Evolutionary conservation across 2,797 vertebrate species (phyloP).

Genomic region (Garrulus glandarius): DNA sequence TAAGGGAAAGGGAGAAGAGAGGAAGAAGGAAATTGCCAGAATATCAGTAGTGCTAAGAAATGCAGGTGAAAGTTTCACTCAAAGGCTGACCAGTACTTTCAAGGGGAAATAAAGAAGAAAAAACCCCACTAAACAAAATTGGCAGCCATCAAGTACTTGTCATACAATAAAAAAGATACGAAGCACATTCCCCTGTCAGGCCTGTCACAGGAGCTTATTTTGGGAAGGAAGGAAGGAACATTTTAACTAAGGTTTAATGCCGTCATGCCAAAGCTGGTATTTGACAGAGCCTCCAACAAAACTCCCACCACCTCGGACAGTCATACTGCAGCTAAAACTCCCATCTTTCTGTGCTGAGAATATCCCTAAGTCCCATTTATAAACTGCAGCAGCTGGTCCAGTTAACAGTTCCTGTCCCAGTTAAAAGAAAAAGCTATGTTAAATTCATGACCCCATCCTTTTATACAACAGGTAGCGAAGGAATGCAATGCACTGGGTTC

Average conservation of each 20-base stretch:
- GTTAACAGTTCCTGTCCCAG: neutral
- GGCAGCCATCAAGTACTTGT: constrained; percentile 22
- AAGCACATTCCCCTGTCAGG: neutral
- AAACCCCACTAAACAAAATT: neutral
- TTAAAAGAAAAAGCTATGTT: neutral
- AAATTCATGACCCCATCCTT: neutral
- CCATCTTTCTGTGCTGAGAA: neutral
- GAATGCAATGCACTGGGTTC: neutral
- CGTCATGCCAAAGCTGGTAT: constrained; percentile 2
- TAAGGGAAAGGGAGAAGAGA: neutral
- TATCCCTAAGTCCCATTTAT: neutral
- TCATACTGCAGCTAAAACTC: neutral
- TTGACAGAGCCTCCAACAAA: constrained; percentile 36
- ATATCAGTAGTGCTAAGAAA: neutral
- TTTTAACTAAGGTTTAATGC: constrained; percentile 28
- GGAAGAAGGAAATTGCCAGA: neutral
- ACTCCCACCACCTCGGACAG: constrained; percentile 15
- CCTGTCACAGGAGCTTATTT: constrained; percentile 40
- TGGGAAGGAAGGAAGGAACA: neutral
- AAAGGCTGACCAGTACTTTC: neutral
- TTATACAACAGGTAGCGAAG: neutral
- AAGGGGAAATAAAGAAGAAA: neutral
- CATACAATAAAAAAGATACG: neutral
- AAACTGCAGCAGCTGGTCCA: neutral
- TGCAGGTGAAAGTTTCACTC: neutral